Percentiles rank a stretch among this genome's conserved stretches.
Conservation (phyloP, 1,140 invertebrate genomes). For the Pomacea maculata region DNA sequence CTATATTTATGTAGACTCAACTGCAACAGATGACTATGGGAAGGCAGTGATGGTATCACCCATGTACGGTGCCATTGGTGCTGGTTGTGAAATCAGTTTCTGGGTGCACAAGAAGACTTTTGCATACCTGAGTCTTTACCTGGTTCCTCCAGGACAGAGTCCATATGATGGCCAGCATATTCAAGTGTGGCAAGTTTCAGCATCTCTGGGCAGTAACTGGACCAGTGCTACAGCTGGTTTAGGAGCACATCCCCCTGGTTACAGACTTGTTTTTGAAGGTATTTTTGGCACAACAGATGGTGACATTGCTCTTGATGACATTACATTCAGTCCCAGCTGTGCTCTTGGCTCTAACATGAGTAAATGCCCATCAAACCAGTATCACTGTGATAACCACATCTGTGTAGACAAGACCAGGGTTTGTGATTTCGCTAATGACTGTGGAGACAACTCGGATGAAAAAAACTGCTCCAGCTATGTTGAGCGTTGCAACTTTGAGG, state of each 20-base stretch:
- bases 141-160: constrained; percentile 36
- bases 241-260: constrained; percentile 34
- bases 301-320: constrained; percentile 82
- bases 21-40: constrained; percentile 43
- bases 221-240: constrained; percentile 42
- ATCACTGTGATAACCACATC: constrained; percentile 41
- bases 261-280: constrained; percentile 48
- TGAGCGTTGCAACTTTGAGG: constrained; percentile 64
- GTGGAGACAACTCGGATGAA: constrained; percentile 65
- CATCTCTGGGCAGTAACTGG: constrained; percentile 41
- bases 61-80: constrained; percentile 21
- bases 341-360: constrained; percentile 33
- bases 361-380: constrained; percentile 47
- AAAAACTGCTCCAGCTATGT: constrained; percentile 32
- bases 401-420: constrained; percentile 49
- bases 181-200: constrained; percentile 35
- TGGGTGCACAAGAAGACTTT: constrained; percentile 42
- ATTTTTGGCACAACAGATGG: constrained; percentile 70
- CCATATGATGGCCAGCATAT: constrained; percentile 46
- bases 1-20: constrained; percentile 54
- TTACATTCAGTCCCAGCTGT: constrained; percentile 69
- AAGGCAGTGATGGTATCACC: constrained; percentile 40
- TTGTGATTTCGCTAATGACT: constrained; percentile 61
- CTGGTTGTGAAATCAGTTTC: constrained; percentile 34
- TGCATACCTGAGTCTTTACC: constrained; percentile 13